phyloP scores from a whole-genome alignment of 2,113 vertebrate genomes.

The Engystomops pustulosus region DNA sequence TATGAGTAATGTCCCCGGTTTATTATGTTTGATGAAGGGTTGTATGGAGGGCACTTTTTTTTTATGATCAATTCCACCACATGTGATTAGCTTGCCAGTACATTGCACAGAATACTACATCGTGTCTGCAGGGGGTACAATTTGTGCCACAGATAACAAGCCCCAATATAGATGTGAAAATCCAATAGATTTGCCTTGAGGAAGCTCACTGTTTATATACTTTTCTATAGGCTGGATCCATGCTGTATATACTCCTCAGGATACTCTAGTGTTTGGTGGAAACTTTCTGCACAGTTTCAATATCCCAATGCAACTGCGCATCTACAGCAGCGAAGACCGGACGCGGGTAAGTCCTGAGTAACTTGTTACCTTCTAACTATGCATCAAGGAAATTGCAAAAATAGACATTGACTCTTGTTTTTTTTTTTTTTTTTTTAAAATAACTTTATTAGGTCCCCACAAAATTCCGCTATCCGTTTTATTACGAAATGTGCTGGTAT shows the following conservation, averaged over 20 bases:
- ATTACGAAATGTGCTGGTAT: constrained; percentile 99
- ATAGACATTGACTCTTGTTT: not conserved
- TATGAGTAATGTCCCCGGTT: no score
- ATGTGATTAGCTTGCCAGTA: no score
- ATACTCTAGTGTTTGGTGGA: constrained; percentile 95
- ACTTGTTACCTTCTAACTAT: not conserved
- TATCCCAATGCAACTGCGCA: constrained; percentile 97
- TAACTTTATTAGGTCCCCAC: constrained; percentile 83
- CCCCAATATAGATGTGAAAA: no score
- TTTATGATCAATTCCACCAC: no score
- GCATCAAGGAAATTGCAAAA: not conserved
- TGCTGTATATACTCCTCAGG: constrained; percentile 96
- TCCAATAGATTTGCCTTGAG: no score
- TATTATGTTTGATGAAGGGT: no score
- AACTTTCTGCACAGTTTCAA: constrained; percentile 99
- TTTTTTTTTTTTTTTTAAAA: constrained; percentile 41
- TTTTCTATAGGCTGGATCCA: constrained; percentile 91
- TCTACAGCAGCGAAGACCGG: constrained; percentile 96
- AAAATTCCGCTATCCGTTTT: constrained; percentile 98
- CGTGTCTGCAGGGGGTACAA: no score
- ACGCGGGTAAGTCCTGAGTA: constrained; percentile 81
- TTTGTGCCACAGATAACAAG: no score
- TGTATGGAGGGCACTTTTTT: no score
- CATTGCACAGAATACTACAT: no score
- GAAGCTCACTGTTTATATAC: not conserved